Evolutionary conservation across 2,888 invertebrate genomes (phyloP), one percentile per base, ranked within the genome.

Genomic region (Baronia brevicornis): DNA sequence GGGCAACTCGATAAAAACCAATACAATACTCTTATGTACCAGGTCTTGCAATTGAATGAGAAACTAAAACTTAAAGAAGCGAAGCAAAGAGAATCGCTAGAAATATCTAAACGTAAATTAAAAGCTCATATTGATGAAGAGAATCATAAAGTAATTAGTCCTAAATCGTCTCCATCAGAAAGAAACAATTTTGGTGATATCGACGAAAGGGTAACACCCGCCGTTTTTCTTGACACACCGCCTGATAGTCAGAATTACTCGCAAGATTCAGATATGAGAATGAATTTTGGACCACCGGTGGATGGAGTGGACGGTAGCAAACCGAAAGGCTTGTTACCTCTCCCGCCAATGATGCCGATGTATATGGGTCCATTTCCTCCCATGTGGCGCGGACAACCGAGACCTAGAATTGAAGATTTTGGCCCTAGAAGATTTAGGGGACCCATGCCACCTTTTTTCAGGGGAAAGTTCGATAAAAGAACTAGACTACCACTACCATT

Each of bases 31-130:
- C 74, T 94, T 8, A 88, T 94, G 64, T 90, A 90, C 60, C 92
- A 92, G 63, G 91, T 94, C 1, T 78, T 93, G 39, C 89, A 91
- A 48, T 88, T 94, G 45, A 92, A 91, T 47, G 94, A 95, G 60
- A 90, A 89, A 30, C 84, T 86, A 22, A 94, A 94, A 62, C 69
- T 93, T 2, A 89, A 91, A 36, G 93, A 93, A 36, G 91, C 92
- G 0, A 90, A 92, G 48, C 86, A 91, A 26, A 88, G 89, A 18
- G 92, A 92, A 37, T 89, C 88, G 0, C 44, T 86, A 10, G 89
- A 89, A 54, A 82, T 86, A 22, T 85, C 86, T 1, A 78, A 84
- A 40, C 60, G 73, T 12, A 79, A 72, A 43, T 60, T 84, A 0
- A 71, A 77, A 39, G 68, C 74, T 2, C 73, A 73, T 15, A 63